Evolutionary conservation across 2,888 invertebrate species (phyloP), one percentile per base, ranked within the genome.

Genomic region (Eupeodes luniger): DNA sequence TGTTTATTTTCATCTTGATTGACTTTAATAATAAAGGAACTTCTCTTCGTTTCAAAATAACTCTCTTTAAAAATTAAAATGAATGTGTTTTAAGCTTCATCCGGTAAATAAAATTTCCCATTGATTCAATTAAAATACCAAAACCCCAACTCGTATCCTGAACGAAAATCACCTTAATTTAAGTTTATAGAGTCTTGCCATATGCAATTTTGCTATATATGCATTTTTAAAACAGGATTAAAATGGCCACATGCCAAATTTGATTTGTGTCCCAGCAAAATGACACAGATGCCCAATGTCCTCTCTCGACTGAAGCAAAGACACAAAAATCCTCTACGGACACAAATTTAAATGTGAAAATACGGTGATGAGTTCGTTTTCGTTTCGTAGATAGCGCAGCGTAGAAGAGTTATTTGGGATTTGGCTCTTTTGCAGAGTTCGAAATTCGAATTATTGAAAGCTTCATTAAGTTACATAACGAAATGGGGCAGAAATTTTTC

Each of bases 241-340:
- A 83, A 87, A 84, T 87, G 87, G 84, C 84, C 77, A 80, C 80
- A 87, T 87, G 87, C 87, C 84, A 87, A 87, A 87, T 83, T 87
- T 80, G 87, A 87, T 83, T 87, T 72, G 64, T 83, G 34, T 72
- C 55, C 55, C 55, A 27, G 34, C 57, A 64, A 47, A 62, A 59
- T 44, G 77, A 47, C 47, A 36, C 67, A 69, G 74, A 79, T 75
- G 62, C 78, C 6, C 36, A 14, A 59, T 72, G 47, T 59, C 44
- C 72, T 59, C 3, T 27, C 27, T 40, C 40, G n/a, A 57, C 34
- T 47, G 47, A 34, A 34, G 16, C 6, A 11, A 72, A 72, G 57
- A 70, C 57, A 55, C 55, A 19, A 40, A 57, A 47, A 47, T 64
- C 19, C 40, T 40, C 6, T n/a, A 47, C 55, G 40, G 69, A 57